These are phyloP conservation scores for Drosophila diplacantha DNA, from an alignment of 2,888 invertebrate species.

Conservation along the genomic window DNA sequence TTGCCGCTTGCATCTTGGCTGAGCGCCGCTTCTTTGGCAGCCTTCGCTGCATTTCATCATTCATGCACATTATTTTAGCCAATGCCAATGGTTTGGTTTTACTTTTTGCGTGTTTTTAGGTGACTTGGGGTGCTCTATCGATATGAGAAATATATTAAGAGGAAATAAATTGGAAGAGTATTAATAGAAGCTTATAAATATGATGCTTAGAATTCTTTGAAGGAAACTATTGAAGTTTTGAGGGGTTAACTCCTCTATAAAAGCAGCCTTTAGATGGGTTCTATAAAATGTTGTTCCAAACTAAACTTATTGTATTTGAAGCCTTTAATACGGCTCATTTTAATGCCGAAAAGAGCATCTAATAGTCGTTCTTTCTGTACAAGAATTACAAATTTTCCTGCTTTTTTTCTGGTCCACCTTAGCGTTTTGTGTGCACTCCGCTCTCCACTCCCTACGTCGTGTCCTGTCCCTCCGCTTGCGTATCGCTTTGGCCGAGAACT, in stretches of 20 bases:
- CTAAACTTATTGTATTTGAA: neutral
- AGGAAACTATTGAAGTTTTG: too few species aligned
- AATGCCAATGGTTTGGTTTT: conserved; percentile 22
- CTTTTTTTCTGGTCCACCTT: conserved; percentile 17
- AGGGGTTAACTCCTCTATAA: neutral
- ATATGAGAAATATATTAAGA: neutral
- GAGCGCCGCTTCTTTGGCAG: conserved; percentile 45
- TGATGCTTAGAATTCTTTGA: too few species aligned
- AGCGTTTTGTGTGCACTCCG: conserved; percentile 22
- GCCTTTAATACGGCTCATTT: neutral
- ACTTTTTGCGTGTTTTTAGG: neutral
- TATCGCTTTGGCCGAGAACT: conserved; percentile 56
- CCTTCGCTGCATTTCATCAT: conserved; percentile 70
- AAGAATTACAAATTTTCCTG: neutral
- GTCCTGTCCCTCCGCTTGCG: conserved; percentile 52
- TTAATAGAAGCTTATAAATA: neutral
- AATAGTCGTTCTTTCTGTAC: neutral
- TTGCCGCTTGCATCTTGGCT: conserved; percentile 30
- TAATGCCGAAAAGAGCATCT: neutral
- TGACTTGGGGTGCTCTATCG: neutral
- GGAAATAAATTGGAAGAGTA: too few species aligned
- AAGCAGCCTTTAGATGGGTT: neutral
- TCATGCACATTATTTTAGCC: conserved; percentile 68
- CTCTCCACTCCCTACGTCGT: conserved; percentile 28
- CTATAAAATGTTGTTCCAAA: too few species aligned